These are phyloP conservation scores for Diplazon laetatorius DNA, from an alignment of 2,888 invertebrate species.

Conservation along the genomic window DNA sequence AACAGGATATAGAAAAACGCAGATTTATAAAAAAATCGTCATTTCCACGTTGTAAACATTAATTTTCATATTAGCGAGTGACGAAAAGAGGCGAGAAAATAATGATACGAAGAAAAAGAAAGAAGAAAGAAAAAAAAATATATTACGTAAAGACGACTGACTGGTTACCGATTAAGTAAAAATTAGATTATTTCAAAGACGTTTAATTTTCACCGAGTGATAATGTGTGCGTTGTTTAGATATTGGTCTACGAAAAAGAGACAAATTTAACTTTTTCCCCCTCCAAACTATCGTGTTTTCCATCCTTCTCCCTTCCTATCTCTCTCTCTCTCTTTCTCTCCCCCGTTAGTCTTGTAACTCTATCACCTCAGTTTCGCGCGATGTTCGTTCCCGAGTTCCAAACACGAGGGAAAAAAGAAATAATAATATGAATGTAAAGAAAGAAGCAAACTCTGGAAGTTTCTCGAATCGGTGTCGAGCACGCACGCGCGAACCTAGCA, in stretches of 20 bases:
- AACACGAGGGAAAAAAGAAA: background rate
- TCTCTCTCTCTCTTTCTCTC: constrained; percentile 12
- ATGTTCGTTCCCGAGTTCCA: constrained; percentile 60
- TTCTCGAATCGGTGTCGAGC: constrained; percentile 37
- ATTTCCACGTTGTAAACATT: constrained; percentile 23
- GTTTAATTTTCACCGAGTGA: constrained; percentile 55
- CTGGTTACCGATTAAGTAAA: constrained; percentile 43
- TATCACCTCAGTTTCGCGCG: constrained; percentile 26
- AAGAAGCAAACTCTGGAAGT: no score
- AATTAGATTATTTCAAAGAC: constrained; percentile 54
- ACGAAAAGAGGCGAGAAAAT: constrained; percentile 19
- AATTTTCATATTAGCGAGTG: constrained; percentile 55
- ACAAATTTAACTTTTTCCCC: constrained; percentile 50
- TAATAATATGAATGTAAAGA: background rate
- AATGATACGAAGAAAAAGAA: constrained; percentile 14
- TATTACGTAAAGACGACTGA: constrained; percentile 60
- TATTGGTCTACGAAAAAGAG: constrained; percentile 40
- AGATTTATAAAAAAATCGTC: no score
- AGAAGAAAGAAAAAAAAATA: constrained; percentile 15
- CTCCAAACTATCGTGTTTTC: constrained; percentile 31
- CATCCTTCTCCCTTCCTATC: constrained; percentile 38
- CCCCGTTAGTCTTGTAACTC: constrained; percentile 37
- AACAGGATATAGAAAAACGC: constrained; percentile 73
- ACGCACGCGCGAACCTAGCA: constrained; percentile 68
- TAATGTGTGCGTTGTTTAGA: constrained; percentile 46